phyloP scores from a whole-genome alignment of 2,888 invertebrate genomes.

The Agrochola circellaris region DNA sequence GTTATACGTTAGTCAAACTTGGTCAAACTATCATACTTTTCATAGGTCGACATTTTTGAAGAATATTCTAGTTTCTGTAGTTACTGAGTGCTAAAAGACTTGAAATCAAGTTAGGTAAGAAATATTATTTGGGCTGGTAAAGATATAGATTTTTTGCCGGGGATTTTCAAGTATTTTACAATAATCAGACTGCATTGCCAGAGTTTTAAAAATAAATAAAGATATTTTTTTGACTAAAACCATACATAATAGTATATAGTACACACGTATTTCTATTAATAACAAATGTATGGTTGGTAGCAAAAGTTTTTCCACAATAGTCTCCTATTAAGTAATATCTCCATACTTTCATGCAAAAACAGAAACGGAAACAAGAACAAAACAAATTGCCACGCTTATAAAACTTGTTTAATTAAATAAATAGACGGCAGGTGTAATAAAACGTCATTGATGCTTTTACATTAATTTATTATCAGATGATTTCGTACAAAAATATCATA shows the following conservation, averaged over 20 bases:
- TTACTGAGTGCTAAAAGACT: constrained; percentile 22
- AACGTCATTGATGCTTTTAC: constrained; percentile 16
- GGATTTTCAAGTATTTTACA: constrained; percentile 22
- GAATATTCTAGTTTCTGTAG: too few relatives aligned
- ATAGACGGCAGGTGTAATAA: constrained; percentile 15
- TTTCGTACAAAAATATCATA: constrained; percentile 43
- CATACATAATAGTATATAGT: too few relatives aligned
- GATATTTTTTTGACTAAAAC: background rate
- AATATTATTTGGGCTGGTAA: constrained; percentile 26
- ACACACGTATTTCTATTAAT: background rate
- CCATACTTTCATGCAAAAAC: background rate
- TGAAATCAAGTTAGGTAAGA: background rate
- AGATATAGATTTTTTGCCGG: constrained; percentile 9
- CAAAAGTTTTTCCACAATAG: background rate
- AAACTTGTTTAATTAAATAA: background rate
- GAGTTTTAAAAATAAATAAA: background rate
- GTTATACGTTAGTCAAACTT: too few relatives aligned
- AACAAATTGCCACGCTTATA: background rate
- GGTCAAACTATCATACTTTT: too few relatives aligned
- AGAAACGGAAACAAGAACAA: background rate
- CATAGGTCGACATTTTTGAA: background rate
- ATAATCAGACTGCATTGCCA: background rate
- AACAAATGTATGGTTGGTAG: background rate
- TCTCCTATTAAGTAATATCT: background rate
- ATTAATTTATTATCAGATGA: constrained; percentile 21